A percentile compares a stretch with the other conserved stretches of the same genome.
phyloP scores from a whole-genome alignment of 2,113 vertebrate genomes.

The Nothobranchius kuhntae region DNA sequence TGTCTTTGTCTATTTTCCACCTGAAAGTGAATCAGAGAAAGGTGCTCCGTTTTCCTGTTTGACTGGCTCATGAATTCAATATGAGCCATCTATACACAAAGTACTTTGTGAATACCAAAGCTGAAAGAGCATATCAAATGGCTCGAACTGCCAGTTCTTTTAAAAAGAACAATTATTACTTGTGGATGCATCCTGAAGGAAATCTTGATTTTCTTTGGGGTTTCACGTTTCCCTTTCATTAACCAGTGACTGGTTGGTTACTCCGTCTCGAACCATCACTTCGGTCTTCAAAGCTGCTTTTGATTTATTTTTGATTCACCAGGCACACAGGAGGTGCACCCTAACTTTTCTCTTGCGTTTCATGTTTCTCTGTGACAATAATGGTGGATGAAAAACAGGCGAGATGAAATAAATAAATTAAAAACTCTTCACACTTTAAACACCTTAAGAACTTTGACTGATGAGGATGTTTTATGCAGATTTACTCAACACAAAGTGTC shows the following conservation, averaged over 20 bases:
- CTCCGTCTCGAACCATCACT: neutral
- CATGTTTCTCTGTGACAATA: neutral
- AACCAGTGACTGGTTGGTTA: conserved; percentile 2
- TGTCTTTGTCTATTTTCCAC: conserved; percentile 46
- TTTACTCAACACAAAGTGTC: too few species aligned
- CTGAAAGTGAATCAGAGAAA: conserved; percentile 49
- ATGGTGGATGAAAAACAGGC: neutral
- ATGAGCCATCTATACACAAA: conserved; percentile 46
- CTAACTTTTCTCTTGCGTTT: conserved; percentile 5
- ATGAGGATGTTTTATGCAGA: too few species aligned
- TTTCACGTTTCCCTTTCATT: conserved; percentile 21
- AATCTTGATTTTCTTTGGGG: conserved; percentile 16
- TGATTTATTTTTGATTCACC: conserved; percentile 24
- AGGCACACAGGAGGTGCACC: neutral
- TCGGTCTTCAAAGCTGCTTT: conserved; percentile 11
- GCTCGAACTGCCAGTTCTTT: conserved; percentile 13
- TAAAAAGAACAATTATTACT: conserved; percentile 28
- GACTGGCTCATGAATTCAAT: conserved; percentile 56
- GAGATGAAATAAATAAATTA: neutral
- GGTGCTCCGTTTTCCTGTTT: conserved; percentile 19
- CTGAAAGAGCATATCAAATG: conserved; percentile 26
- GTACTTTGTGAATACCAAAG: conserved; percentile 35
- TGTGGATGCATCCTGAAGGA: conserved; percentile 17
- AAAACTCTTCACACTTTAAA: neutral
- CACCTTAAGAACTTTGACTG: too few species aligned